Evolutionary conservation across 2,888 invertebrate species (phyloP).

Genomic region (Melanchra persicariae): DNA sequence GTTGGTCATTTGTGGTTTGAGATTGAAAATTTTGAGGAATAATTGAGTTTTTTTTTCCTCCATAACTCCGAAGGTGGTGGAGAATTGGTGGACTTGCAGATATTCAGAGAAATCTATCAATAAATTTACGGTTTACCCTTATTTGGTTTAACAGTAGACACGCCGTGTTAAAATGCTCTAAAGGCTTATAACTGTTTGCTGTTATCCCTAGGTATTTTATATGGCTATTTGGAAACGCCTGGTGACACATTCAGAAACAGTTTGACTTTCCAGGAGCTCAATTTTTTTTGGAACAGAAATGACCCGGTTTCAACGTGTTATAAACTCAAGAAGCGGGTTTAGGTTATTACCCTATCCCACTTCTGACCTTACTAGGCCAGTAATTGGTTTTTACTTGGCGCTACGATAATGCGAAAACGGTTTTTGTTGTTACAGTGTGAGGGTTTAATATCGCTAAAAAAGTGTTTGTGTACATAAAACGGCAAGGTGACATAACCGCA

Average conservation of each 20-base stretch:
- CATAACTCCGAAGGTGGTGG: background rate
- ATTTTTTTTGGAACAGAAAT: background rate
- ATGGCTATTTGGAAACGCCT: background rate
- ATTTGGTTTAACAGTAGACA: background rate
- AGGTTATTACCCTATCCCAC: background rate
- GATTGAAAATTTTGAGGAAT: conserved; percentile 6
- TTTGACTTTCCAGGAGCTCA: background rate
- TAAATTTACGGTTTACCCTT: too few relatives aligned
- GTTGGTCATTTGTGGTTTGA: conserved; percentile 35
- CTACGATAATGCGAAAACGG: background rate
- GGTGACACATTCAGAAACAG: background rate
- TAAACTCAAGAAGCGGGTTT: background rate
- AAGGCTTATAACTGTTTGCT: background rate
- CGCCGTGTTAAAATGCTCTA: background rate
- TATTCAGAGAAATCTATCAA: too few relatives aligned
- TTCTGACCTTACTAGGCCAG: background rate
- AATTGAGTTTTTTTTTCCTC: background rate
- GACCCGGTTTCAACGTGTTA: background rate
- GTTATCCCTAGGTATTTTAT: background rate
- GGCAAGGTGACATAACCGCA: conserved; percentile 31
- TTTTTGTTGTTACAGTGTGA: background rate
- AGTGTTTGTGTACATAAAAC: conserved; percentile 5
- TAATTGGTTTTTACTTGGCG: background rate
- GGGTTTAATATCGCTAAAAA: conserved; percentile 4
- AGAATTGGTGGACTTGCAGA: background rate